Evolutionary conservation across 2,888 invertebrate species (phyloP), one percentile per base, ranked within the genome.

Genomic region (Morpho helenor): DNA sequence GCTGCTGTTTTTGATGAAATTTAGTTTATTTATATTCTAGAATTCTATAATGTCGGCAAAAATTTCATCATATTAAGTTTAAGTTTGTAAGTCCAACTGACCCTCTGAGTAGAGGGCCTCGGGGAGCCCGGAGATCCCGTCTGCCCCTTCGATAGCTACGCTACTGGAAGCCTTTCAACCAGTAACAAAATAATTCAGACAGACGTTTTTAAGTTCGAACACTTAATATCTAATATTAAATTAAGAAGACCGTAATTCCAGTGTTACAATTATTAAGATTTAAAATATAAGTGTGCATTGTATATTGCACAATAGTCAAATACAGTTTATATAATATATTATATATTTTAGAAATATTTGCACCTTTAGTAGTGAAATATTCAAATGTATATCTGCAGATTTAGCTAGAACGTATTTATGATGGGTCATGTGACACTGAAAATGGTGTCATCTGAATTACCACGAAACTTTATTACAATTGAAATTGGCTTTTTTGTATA

Each of bases 331-430:
- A 85, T 66, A 86, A 82, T 83, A 86, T 77, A 74, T 77, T 74
- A 73, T 78, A 84, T 90, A 89, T 90, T 90, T 90, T 88, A 89
- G 89, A 87, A 80, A 84, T 90, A 90, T 90, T 89, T 90, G 89
- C 89, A 90, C 89, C 86, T 80, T 84, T 82, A 80, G 89, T 88
- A 89, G 88, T 84, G 82, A 75, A 84, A 82, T 86, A 84, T 81
- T 80, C 78, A 77, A 80, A 80, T 82, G 83, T 88, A 83, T 87
- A 86, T 83, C 83, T 80, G 89, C 89, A 87, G 87, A 81, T 77
- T 81, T 86, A 87, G 83, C 77, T 87, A 88, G 79, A 80, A 62
- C 75, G 74, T 81, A 79, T 79, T 77, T 73, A 78, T 72, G 71
- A 71, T 64, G 72, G 74, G 70, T 73, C 74, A 77, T 64, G 71